Evolutionary conservation across 2,113 vertebrate genomes (phyloP).

Genomic region (Plecturocebus donacophilus): DNA sequence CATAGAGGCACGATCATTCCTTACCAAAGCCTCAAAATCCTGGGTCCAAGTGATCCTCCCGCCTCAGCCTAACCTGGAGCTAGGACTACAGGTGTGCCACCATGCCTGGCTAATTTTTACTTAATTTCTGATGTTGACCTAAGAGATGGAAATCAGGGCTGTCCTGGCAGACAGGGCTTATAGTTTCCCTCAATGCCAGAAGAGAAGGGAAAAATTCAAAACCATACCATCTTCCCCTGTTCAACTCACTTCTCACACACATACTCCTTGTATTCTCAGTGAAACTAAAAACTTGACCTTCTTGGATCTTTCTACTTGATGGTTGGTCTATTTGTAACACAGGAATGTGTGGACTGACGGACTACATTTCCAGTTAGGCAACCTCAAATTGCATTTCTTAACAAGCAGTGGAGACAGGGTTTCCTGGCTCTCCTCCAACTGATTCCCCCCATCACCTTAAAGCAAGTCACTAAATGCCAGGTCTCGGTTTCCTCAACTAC

Average conservation of each 20-base stretch:
- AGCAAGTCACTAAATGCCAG: background rate
- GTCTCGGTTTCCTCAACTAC: background rate
- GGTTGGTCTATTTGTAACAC: background rate
- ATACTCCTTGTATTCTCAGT: background rate
- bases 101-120: background rate
- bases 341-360: background rate
- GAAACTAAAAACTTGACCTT: background rate
- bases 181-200: background rate
- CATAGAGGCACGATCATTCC: too few species aligned
- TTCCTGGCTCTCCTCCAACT: background rate
- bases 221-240: background rate
- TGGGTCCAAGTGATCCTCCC: too few species aligned
- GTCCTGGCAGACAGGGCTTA: background rate
- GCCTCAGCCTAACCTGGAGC: too few species aligned
- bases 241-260: background rate
- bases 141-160: background rate
- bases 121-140: conserved; percentile 19
- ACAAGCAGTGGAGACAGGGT: background rate
- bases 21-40: too few species aligned
- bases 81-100: too few species aligned
- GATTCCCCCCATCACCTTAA: background rate
- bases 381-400: background rate
- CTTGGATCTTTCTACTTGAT: conserved; percentile 4
- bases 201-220: conserved; percentile 11
- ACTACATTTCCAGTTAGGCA: background rate